phyloP scores from a whole-genome alignment of 23 tunicate species.

The Botrylloides violaceus region DNA sequence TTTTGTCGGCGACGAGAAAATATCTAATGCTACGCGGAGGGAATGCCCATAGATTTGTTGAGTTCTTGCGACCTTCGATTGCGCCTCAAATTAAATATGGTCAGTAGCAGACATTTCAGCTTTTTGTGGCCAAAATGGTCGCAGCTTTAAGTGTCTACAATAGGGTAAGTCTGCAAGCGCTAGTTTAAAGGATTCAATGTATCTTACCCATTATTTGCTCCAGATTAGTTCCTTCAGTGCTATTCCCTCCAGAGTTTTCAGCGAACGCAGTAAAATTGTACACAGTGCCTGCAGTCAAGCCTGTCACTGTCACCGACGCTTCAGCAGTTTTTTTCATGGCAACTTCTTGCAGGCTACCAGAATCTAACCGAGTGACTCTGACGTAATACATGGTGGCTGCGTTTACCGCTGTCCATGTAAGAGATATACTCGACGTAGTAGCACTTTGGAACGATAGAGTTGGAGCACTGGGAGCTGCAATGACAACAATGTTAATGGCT shows the following conservation, averaged over 20 bases:
- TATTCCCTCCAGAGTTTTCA: constrained; percentile 20
- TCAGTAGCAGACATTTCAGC: too few relatives aligned
- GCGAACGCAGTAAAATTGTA: constrained; percentile 7
- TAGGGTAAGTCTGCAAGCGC: too few relatives aligned
- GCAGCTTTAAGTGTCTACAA: too few relatives aligned
- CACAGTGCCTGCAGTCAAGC: constrained; percentile 2
- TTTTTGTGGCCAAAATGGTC: too few relatives aligned
- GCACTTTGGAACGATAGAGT: background rate
- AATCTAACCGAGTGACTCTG: constrained; percentile 1
- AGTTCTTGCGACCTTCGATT: too few relatives aligned
- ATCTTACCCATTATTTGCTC: constrained; percentile 19
- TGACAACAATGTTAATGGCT: background rate
- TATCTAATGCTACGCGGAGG: too few relatives aligned
- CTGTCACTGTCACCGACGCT: background rate
- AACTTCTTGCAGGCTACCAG: background rate
- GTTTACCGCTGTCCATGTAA: constrained; percentile 6
- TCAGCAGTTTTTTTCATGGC: background rate
- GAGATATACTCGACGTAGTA: background rate
- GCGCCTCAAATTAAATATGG: too few relatives aligned
- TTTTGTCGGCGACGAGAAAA: too few relatives aligned
- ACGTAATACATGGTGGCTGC: background rate
- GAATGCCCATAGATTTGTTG: too few relatives aligned
- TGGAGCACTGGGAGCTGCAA: constrained; percentile 10
- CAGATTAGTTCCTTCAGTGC: background rate
- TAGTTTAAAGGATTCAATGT: too few relatives aligned